Conservation (phyloP, 2,888 invertebrate species). For the Pyrgus malvae region DNA sequence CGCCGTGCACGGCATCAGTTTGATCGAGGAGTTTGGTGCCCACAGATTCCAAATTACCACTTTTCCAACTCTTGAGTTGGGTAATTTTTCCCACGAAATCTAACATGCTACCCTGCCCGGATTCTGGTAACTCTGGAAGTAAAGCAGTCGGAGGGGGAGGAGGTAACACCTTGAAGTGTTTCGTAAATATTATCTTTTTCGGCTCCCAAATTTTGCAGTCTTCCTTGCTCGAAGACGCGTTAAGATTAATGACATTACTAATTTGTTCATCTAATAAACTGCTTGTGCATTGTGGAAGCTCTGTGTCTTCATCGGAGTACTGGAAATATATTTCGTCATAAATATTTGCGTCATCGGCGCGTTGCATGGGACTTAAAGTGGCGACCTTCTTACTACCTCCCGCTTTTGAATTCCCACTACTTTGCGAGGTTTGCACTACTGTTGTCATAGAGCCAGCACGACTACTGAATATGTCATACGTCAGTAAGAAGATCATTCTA, state of each 20-base stretch:
- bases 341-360: conserved; percentile 64
- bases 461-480: conserved; percentile 87
- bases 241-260: conserved; percentile 78
- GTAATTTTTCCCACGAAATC: conserved; percentile 72
- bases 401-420: conserved; percentile 76
- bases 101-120: conserved; percentile 62
- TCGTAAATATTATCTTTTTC: conserved; percentile 64
- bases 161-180: conserved; percentile 65
- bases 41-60: conserved; percentile 62
- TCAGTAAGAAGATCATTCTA: conserved; percentile 83
- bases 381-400: conserved; percentile 75
- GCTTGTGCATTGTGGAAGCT: conserved; percentile 74
- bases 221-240: conserved; percentile 74
- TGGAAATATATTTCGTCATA: conserved; percentile 79
- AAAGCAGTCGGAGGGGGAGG: conserved; percentile 61
- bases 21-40: conserved; percentile 71
- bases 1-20: conserved; percentile 65
- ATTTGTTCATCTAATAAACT: conserved; percentile 72
- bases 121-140: conserved; percentile 62
- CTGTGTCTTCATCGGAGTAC: conserved; percentile 83
- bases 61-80: conserved; percentile 72
- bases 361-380: conserved; percentile 53
- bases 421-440: conserved; percentile 67
- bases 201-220: conserved; percentile 70
- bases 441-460: conserved; percentile 69